phyloP scores from a whole-genome alignment of 2,888 invertebrate genomes.

The Nipponacmea schrenckii region DNA sequence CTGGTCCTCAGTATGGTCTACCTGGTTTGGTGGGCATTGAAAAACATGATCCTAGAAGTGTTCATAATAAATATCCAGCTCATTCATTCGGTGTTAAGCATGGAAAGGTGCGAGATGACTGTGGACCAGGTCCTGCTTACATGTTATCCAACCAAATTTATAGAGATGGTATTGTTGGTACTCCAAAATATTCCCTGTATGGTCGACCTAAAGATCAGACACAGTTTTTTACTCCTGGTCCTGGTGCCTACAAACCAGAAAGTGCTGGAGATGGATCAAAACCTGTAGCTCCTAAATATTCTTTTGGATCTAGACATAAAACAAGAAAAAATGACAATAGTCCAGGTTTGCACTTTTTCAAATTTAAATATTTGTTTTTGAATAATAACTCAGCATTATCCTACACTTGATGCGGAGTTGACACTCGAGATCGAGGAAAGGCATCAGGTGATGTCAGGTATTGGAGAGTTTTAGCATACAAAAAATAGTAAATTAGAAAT shows the following conservation, averaged over 20 bases:
- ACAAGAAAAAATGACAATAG: conserved; percentile 48
- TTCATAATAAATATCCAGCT: conserved; percentile 46
- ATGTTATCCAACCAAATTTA: conserved; percentile 33
- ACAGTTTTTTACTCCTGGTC: conserved; percentile 47
- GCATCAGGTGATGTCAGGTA: too few relatives aligned
- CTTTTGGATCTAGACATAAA: conserved; percentile 52
- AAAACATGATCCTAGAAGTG: conserved; percentile 53
- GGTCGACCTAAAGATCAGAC: conserved; percentile 36
- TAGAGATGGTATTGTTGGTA: conserved; percentile 50
- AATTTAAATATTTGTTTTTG: too few relatives aligned
- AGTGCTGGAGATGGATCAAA: conserved; percentile 33
- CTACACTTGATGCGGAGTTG: too few relatives aligned
- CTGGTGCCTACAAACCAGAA: conserved; percentile 51
- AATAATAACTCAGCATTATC: too few relatives aligned
- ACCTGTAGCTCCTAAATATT: conserved; percentile 45
- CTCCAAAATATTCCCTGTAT: conserved; percentile 56
- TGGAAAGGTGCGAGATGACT: conserved; percentile 41
- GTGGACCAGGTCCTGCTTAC: conserved; percentile 44
- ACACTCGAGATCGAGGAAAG: too few relatives aligned
- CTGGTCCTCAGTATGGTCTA: conserved; percentile 56
- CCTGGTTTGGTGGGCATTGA: conserved; percentile 50
- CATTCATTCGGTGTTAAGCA: conserved; percentile 44
- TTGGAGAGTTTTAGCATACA: too few relatives aligned
- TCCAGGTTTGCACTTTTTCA: conserved; percentile 41
- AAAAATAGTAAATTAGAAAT: too few relatives aligned